Base-by-base conservation (phyloP, 2,113 vertebrate species). In the Pionites leucogaster region DNA sequence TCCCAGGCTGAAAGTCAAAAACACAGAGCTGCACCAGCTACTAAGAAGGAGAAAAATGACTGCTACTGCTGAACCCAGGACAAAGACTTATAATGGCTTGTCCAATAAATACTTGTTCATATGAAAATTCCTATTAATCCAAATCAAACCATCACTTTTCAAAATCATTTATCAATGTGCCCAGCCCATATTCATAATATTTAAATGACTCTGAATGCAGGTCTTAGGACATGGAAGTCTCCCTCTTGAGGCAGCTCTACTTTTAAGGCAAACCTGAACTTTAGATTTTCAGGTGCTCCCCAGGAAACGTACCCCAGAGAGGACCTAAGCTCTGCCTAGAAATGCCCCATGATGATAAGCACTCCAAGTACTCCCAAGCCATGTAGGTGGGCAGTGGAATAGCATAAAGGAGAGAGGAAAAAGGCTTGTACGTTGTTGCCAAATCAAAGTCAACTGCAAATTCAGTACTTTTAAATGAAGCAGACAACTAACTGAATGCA, bases 301-400 rank as follows among this genome's bases (percentile, higher is more conserved):
- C n/a, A 31, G 31, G 20, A 53, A n/a, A 83, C 23, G 13, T 17
- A 13, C 12, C 63, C 4, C 22, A 83, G 42, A 39, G 23, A 41
- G 22, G 33, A 20, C 3, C 47, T 47, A 46, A 87, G 41, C 44
- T 60, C 22, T 78, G 60, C 20, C 31, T 8, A 14, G 29, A 37
- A 42, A 44, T 16, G 16, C 4, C 47, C 31, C 41, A 35, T 0
- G 1, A 42, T 6, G 37, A 12, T 8, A 35, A 59, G 2, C 7
- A 13, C 53, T 37, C 27, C 10, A 72, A 80, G 39, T 33, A 37
- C 12, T 52, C 69, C 44, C 35, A 64, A 37, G 31, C 52, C 69
- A 46, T 1, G 2, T 0, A 11, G 49, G 72, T 42, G 11, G 23
- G 13, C 29, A 74, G 23, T 7, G 23, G 24, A 47, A 46, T 1